Percentiles rank a stretch among this genome's conserved stretches.
phyloP scores from a whole-genome alignment of 2,888 invertebrate species.

The Maniola hyperantus region DNA sequence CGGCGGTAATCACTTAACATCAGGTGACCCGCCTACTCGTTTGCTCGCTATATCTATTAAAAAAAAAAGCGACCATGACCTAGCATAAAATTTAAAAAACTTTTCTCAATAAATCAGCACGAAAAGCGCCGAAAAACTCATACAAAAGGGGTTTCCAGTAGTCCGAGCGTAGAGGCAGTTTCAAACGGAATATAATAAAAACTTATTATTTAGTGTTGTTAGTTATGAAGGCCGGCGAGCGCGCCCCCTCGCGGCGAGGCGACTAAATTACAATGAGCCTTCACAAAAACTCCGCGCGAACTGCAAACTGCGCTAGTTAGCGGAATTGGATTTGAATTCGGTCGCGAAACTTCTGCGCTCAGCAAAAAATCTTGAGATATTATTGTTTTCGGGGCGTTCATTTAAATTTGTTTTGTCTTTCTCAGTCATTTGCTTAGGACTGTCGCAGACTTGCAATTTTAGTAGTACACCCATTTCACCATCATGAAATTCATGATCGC shows the following conservation, averaged over 20 bases:
- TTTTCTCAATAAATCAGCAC: background rate
- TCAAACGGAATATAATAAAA: conserved; percentile 1
- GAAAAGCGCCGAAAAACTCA: background rate
- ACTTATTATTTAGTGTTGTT: conserved; percentile 19
- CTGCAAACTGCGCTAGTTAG: conserved; percentile 48
- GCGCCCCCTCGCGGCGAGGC: conserved; percentile 27
- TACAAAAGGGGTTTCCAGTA: background rate
- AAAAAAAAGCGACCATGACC: background rate
- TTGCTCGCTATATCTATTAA: too few relatives aligned
- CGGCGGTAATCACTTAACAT: too few relatives aligned
- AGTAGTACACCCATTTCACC: background rate
- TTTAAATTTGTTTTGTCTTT: conserved; percentile 35
- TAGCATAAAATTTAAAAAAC: background rate
- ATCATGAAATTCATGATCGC: too few relatives aligned
- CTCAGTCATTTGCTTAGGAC: background rate
- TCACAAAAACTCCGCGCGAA: conserved; percentile 52
- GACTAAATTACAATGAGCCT: conserved; percentile 48
- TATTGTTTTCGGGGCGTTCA: conserved; percentile 35
- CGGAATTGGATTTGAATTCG: conserved; percentile 57
- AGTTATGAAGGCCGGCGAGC: background rate
- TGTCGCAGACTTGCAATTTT: background rate
- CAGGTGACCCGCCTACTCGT: too few relatives aligned
- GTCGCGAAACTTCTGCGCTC: conserved; percentile 33
- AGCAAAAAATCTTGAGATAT: conserved; percentile 37
- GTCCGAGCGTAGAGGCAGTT: background rate